Evolutionary conservation across 2,888 invertebrate species (phyloP).

Genomic region (Drosophila koepferae): DNA sequence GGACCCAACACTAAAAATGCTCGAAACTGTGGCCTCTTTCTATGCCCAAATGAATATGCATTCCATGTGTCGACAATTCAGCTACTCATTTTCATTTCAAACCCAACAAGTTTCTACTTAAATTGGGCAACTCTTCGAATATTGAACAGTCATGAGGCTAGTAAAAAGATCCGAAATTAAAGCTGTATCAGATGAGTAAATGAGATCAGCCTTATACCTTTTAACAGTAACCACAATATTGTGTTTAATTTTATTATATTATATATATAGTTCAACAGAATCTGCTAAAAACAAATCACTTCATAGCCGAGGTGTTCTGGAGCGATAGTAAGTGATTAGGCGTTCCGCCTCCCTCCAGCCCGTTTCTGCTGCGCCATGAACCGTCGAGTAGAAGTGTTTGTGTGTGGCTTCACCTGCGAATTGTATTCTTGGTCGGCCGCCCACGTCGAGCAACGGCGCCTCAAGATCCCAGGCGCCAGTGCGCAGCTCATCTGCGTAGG

Average conservation of each 20-base stretch:
- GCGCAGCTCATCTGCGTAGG: slow-evolving; percentile 86
- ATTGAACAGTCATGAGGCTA: background rate
- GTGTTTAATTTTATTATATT: slow-evolving; percentile 2
- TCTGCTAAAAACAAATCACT: background rate
- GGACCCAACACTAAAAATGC: slow-evolving; percentile 40
- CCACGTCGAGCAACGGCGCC: slow-evolving; percentile 85
- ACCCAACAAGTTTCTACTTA: background rate
- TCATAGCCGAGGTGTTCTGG: slow-evolving; percentile 67
- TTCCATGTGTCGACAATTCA: slow-evolving; percentile 4
- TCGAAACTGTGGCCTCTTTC: slow-evolving; percentile 13
- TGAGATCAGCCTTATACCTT: no score
- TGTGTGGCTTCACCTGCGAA: slow-evolving; percentile 90
- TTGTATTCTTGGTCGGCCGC: slow-evolving; percentile 86
- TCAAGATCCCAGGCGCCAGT: slow-evolving; percentile 87
- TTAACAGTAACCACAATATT: no score
- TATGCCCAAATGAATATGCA: slow-evolving; percentile 27
- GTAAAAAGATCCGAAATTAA: background rate
- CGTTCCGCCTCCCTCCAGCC: slow-evolving; percentile 90
- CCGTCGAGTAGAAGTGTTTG: slow-evolving; percentile 88
- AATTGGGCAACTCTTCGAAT: background rate
- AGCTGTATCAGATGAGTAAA: background rate
- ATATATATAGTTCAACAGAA: background rate
- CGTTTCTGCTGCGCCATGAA: slow-evolving; percentile 91
- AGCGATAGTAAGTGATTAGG: slow-evolving; percentile 84
- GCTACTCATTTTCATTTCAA: background rate